A percentile compares a stretch with the other conserved stretches of the same genome.
Conservation (phyloP, 2,113 vertebrate genomes). For the Antigone vipio region DNA sequence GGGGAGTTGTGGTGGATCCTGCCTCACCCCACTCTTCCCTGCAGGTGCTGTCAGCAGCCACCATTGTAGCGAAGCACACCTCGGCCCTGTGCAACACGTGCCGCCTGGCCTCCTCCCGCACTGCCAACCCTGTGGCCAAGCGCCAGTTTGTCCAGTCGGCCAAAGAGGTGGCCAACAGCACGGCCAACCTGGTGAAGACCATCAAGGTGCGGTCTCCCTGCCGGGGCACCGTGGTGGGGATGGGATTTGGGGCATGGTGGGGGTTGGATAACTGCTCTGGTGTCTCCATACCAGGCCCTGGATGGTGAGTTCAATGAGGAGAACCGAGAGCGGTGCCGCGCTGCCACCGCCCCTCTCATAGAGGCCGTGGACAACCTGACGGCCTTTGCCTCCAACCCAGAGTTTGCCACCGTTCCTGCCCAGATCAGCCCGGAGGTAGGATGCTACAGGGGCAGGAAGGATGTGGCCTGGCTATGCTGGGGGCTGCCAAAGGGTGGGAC, state of each 20-base stretch:
- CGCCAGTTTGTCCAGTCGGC: constrained; percentile 97
- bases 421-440: constrained; percentile 93
- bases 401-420: constrained; percentile 93
- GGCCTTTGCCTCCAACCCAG: constrained; percentile 94
- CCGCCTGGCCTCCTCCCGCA: constrained; percentile 91
- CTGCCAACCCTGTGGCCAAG: constrained; percentile 93
- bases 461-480: not conserved
- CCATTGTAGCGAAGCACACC: constrained; percentile 97
- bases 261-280: not conserved
- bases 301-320: constrained; percentile 92
- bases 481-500: not conserved
- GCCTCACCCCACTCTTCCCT: not conserved
- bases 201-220: constrained; percentile 84
- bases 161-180: constrained; percentile 98
- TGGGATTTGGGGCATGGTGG: not conserved
- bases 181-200: constrained; percentile 96
- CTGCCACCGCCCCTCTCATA: constrained; percentile 89
- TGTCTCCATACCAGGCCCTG: constrained; percentile 78
- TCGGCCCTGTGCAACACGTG: constrained; percentile 96
- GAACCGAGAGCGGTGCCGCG: constrained; percentile 90
- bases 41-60: constrained; percentile 95
- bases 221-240: not conserved
- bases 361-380: constrained; percentile 97
- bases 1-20: not conserved
- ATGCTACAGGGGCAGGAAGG: not conserved